These are phyloP conservation scores for Typhlichthys subterraneus DNA, from an alignment of 2,797 vertebrate species.

Conservation along the genomic window DNA sequence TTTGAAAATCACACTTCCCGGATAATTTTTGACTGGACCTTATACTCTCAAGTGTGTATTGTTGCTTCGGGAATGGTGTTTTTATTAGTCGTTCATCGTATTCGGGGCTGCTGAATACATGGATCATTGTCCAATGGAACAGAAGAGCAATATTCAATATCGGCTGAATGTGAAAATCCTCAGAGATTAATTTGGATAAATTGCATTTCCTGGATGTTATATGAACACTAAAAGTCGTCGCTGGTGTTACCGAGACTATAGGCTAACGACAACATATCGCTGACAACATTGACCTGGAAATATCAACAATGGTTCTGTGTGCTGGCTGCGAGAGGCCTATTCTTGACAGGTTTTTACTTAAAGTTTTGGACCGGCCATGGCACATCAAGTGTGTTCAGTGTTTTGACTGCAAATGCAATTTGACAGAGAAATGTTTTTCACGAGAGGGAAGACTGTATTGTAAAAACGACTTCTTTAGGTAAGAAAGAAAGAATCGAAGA, in stretches of 20 bases:
- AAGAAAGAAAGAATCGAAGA: slow-evolving; percentile 40
- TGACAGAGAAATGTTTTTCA: slow-evolving; percentile 95
- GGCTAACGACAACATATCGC: slow-evolving; percentile 11
- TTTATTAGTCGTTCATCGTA: slow-evolving; percentile 12
- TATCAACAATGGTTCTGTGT: slow-evolving; percentile 77
- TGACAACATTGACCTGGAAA: slow-evolving; percentile 29
- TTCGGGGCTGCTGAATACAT: slow-evolving; percentile 34
- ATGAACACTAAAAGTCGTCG: slow-evolving; percentile 8
- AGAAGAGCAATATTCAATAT: slow-evolving; percentile 15
- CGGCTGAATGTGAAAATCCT: slow-evolving; percentile 43
- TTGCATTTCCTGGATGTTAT: slow-evolving; percentile 51
- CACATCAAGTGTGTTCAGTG: slow-evolving; percentile 94
- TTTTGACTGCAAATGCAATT: slow-evolving; percentile 91
- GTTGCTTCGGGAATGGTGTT: slow-evolving; percentile 40
- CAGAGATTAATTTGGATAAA: slow-evolving; percentile 45
- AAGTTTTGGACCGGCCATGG: slow-evolving; percentile 96
- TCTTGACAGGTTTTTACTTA: slow-evolving; percentile 89
- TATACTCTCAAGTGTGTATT: slow-evolving; percentile 29
- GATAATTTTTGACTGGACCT: slow-evolving; percentile 34
- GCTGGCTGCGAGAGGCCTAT: slow-evolving; percentile 91
- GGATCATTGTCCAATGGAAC: slow-evolving; percentile 56
- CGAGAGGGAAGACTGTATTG: slow-evolving; percentile 92
- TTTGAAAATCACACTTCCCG: slow-evolving; percentile 17
- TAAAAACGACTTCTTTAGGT: slow-evolving; percentile 97
- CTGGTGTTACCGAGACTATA: slow-evolving; percentile 15